Conservation (phyloP, 1,140 invertebrate species). For the Drosophila takahashii region DNA sequence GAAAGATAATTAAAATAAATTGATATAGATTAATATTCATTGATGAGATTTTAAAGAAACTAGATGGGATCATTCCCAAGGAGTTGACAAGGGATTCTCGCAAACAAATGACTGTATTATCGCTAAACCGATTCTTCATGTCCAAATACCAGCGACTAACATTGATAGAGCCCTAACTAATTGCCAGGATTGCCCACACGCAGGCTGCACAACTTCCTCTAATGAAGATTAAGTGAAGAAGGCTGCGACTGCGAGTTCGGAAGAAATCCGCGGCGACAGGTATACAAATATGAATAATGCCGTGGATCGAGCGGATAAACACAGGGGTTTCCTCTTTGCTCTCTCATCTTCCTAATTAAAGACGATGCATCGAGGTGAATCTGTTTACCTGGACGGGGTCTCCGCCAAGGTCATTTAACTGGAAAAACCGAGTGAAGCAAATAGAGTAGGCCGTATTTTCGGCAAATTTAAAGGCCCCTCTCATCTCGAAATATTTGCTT, state of each 20-base stretch:
- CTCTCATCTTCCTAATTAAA: constrained; percentile 57
- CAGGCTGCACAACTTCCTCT: constrained; percentile 39
- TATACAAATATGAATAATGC: constrained; percentile 63
- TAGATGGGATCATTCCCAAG: background rate
- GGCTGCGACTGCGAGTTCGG: constrained; percentile 41
- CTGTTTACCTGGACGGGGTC: constrained; percentile 56
- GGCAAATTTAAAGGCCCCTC: constrained; percentile 34
- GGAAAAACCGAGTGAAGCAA: constrained; percentile 50
- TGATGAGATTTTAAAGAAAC: background rate
- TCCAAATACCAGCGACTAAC: constrained; percentile 52
- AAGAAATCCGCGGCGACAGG: constrained; percentile 63
- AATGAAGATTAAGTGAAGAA: constrained; percentile 68
- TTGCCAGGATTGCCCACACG: constrained; percentile 49
- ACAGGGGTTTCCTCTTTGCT: constrained; percentile 23
- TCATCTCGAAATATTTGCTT: constrained; percentile 41
- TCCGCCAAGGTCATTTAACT: constrained; percentile 74
- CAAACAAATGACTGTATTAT: constrained; percentile 26
- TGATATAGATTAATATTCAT: background rate
- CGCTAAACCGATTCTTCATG: background rate
- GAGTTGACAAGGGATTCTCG: constrained; percentile 3
- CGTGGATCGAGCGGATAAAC: constrained; percentile 21
- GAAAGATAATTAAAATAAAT: background rate
- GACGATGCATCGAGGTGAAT: constrained; percentile 55
- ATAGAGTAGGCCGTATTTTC: constrained; percentile 31
- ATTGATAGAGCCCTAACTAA: constrained; percentile 64